Conservation (phyloP, 2,113 vertebrate species). For the Natator depressus region DNA sequence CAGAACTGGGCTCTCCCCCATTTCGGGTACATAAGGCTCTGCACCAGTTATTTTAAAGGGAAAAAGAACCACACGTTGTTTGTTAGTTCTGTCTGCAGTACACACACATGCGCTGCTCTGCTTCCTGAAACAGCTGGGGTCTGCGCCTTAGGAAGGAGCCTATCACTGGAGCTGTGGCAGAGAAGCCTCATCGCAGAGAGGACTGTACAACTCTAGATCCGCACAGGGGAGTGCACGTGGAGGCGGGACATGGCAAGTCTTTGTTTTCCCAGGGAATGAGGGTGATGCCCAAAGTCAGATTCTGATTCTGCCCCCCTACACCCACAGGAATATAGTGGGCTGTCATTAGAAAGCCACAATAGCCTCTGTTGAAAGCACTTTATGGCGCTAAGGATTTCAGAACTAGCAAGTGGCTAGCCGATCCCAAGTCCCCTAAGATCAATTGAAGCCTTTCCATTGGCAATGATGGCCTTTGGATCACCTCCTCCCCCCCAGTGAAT, state of each 20-base stretch:
- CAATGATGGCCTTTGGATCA: not conserved
- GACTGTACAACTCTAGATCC: not conserved
- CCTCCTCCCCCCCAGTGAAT: not conserved
- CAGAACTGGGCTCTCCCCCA: not conserved
- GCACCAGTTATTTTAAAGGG: not conserved
- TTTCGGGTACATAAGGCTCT: not conserved
- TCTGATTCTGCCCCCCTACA: not conserved
- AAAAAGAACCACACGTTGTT: not conserved
- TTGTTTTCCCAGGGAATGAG: no score
- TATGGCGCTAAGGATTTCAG: no score
- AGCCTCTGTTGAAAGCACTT: no score
- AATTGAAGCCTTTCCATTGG: not conserved
- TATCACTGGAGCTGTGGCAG: not conserved
- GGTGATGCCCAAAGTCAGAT: not conserved
- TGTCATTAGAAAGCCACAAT: not conserved
- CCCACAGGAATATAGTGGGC: not conserved
- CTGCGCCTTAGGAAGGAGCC: not conserved
- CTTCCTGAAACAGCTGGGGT: not conserved
- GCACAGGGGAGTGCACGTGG: not conserved
- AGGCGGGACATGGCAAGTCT: not conserved
- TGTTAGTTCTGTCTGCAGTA: not conserved
- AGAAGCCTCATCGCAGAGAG: not conserved
- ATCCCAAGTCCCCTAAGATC: not conserved
- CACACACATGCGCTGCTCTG: not conserved
- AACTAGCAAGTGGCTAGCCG: not conserved